Evolutionary conservation across 1,140 invertebrate species (phyloP), one percentile per base, ranked within the genome.

Genomic region (Adoxophyes honmai): DNA sequence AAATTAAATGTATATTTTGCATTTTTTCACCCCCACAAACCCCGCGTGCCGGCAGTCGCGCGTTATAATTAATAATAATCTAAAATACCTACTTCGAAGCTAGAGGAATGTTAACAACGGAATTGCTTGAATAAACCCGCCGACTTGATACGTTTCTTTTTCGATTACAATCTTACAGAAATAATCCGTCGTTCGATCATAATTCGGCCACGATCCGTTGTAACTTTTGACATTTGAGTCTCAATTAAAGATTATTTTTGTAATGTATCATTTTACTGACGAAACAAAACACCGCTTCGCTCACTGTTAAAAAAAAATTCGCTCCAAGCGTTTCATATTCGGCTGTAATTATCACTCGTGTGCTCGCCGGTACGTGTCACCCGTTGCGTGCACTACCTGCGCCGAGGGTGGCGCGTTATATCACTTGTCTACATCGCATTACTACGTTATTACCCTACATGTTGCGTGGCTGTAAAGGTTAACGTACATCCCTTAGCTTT

Each of bases 1-100:
- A 76, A 81, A 84, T 79, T 79, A 78, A 79, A 81, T 74, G 75
- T 77, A 56, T 81, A 72, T 75, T 82, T 86, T 81, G 78, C 73
- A 86, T 82, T 79, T 86, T 84, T 57, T 80, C 60, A 68, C 63
- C 62, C 55, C 55, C 55, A 44, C 37, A 60, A 44, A 56, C 48
- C 52, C 65, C 64, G 64, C 70, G 67, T 69, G 66, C 68, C 68
- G 54, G 54, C 62, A 59, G 53, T 60, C 42, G 52, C 52, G 53
- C 65, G 59, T 64, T 57, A 59, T 69, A 68, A 68, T 77, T 74
- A 72, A 70, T 72, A 76, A 73, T 71, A 73, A 73, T 66, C 54
- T 69, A 62, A 66, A 62, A 61, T 51, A 54, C 16, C 57, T 37
- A 34, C 59, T 44, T n/a, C n/a, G n/a, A n/a, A 42, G 36, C 44